These are phyloP conservation scores for Operophtera brumata DNA, from an alignment of 2,888 invertebrate genomes.

Conservation along the genomic window DNA sequence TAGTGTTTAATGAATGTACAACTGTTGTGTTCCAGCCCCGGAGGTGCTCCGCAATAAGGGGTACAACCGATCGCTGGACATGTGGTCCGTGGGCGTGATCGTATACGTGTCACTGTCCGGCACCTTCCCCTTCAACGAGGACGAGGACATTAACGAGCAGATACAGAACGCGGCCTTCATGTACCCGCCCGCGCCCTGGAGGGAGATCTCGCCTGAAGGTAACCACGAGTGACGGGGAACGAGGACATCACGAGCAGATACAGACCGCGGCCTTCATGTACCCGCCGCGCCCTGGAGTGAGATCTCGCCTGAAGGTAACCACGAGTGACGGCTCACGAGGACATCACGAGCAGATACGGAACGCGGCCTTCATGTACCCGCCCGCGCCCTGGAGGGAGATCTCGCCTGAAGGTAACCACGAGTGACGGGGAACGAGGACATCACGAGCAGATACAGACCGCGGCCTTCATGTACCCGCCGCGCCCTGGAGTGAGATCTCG, in stretches of 20 bases:
- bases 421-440: too few relatives aligned
- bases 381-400: constrained; percentile 98
- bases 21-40: constrained; percentile 84
- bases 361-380: constrained; percentile 99
- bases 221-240: not conserved
- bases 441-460: too few relatives aligned
- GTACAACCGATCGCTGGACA: constrained; percentile 98
- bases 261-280: too few relatives aligned
- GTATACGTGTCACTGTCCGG: constrained; percentile 99
- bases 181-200: constrained; percentile 99
- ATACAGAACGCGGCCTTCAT: constrained; percentile 99
- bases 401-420: constrained; percentile 76
- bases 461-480: too few relatives aligned
- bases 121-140: constrained; percentile 99
- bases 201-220: constrained; percentile 89
- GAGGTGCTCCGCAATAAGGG: constrained; percentile 99
- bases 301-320: too few relatives aligned
- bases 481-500: too few relatives aligned
- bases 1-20: too few relatives aligned
- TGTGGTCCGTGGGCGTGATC: constrained; percentile 99
- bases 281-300: too few relatives aligned
- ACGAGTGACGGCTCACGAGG: too few relatives aligned
- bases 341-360: constrained; percentile 99
- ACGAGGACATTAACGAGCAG: constrained; percentile 99
- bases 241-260: too few relatives aligned